Conservation (phyloP, 1,140 invertebrate species). For the Drosophila ficusphila region DNA sequence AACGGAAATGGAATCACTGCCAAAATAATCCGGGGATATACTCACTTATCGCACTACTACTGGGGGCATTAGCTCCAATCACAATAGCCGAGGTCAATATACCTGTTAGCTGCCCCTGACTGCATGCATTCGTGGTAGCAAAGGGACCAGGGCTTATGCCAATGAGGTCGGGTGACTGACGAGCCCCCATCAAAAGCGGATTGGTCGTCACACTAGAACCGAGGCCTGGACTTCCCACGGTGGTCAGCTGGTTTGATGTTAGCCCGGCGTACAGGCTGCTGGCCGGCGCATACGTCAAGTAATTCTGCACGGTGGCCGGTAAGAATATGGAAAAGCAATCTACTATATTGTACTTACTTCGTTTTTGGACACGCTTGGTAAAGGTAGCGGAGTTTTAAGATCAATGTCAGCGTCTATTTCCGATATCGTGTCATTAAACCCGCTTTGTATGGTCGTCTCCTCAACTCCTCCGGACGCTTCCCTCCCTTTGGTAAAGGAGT, state of each 20-base stretch:
- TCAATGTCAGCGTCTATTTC: constrained; percentile 91
- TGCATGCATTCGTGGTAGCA: constrained; percentile 43
- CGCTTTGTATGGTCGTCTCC: constrained; percentile 88
- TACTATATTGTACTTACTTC: constrained; percentile 59
- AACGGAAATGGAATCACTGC: constrained; percentile 1
- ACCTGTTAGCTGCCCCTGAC: constrained; percentile 35
- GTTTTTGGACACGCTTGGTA: constrained; percentile 83
- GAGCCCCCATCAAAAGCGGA: constrained; percentile 51
- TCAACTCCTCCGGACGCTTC: constrained; percentile 50
- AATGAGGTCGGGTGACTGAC: constrained; percentile 78
- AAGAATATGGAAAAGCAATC: not conserved
- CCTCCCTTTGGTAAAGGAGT: constrained; percentile 45
- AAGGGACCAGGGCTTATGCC: constrained; percentile 60
- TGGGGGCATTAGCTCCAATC: constrained; percentile 54
- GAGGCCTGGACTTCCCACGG: constrained; percentile 16
- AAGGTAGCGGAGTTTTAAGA: constrained; percentile 86
- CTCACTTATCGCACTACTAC: constrained; percentile 74
- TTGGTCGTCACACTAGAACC: constrained; percentile 50
- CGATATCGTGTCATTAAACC: constrained; percentile 89
- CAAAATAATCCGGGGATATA: not conserved
- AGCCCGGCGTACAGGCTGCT: constrained; percentile 67
- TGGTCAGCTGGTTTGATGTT: constrained; percentile 48
- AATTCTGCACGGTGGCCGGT: constrained; percentile 59
- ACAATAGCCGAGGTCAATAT: constrained; percentile 76
- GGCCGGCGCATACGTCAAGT: constrained; percentile 70